Evolutionary conservation across 2,797 vertebrate species (phyloP).

Genomic region (Nannoperca australis): DNA sequence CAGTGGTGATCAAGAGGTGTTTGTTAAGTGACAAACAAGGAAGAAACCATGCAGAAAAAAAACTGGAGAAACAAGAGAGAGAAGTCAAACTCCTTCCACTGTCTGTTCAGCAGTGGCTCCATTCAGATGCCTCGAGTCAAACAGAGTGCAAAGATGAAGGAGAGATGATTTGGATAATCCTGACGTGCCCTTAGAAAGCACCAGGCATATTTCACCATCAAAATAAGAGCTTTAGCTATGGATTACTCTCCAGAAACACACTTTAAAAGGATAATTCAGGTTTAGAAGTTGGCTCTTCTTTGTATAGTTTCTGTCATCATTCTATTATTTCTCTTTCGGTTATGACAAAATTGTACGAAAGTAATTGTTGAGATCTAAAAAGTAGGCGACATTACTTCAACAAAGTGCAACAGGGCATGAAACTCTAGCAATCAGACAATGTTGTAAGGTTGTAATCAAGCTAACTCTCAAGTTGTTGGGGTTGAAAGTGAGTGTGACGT

Average conservation of each 20-base stretch:
- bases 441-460: neutral
- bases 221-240: neutral
- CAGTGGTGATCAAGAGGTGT: slow-evolving; percentile 45
- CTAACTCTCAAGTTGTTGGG: neutral
- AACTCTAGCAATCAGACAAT: neutral
- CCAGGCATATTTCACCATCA: slow-evolving; percentile 13
- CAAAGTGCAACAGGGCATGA: too few species aligned
- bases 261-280: neutral
- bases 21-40: slow-evolving; percentile 49
- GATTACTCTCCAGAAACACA: slow-evolving; percentile 2
- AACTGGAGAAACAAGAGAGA: slow-evolving; percentile 25
- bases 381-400: neutral
- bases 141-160: slow-evolving; percentile 27
- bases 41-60: slow-evolving; percentile 12
- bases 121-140: slow-evolving; percentile 29
- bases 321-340: neutral
- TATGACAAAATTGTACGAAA: neutral
- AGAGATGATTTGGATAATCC: slow-evolving; percentile 22
- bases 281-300: neutral
- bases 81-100: slow-evolving; percentile 18
- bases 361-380: neutral
- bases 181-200: slow-evolving; percentile 21
- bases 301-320: neutral
- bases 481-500: neutral
- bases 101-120: slow-evolving; percentile 35